A percentile compares a stretch with the other conserved stretches of the same genome.
Evolutionary conservation across 2,113 vertebrate species (phyloP).

Genomic region (Oenanthe melanoleuca): DNA sequence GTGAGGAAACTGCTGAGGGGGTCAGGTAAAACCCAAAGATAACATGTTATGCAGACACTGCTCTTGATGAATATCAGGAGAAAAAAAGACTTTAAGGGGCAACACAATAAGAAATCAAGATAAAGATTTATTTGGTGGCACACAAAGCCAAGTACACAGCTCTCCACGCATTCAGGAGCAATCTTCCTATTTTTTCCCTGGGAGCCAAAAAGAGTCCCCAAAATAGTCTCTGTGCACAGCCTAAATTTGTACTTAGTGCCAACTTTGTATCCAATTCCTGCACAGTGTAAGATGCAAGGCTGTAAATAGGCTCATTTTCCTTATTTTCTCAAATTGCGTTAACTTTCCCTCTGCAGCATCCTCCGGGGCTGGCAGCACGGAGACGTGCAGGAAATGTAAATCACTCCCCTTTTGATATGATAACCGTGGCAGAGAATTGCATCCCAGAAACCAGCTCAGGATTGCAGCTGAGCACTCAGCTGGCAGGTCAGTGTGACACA

Average conservation of each 20-base stretch:
- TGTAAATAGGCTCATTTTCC: conserved; percentile 57
- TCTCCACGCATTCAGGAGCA: neutral
- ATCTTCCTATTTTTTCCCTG: conserved; percentile 37
- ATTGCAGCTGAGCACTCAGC: conserved; percentile 43
- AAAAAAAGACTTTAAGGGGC: neutral
- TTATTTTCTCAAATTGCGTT: conserved; percentile 56
- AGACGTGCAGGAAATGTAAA: conserved; percentile 68
- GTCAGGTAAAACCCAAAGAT: conserved; percentile 25
- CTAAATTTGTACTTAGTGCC: conserved; percentile 36
- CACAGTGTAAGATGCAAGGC: neutral
- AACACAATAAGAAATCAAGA: conserved; percentile 38
- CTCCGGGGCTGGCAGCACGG: conserved; percentile 23
- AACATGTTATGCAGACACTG: neutral
- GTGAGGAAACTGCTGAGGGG: neutral
- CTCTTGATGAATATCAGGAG: neutral
- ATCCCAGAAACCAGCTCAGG: conserved; percentile 61
- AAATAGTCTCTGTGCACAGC: conserved; percentile 1
- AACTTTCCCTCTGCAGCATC: conserved; percentile 56
- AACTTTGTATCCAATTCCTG: conserved; percentile 44
- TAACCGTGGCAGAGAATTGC: conserved; percentile 37
- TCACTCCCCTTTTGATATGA: conserved; percentile 61
- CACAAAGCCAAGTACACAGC: neutral
- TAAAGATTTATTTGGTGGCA: neutral
- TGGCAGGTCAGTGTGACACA: neutral
- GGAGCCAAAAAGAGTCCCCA: neutral